Evolutionary conservation across 2,113 vertebrate genomes (phyloP).

Genomic region (Ciconia stormi): DNA sequence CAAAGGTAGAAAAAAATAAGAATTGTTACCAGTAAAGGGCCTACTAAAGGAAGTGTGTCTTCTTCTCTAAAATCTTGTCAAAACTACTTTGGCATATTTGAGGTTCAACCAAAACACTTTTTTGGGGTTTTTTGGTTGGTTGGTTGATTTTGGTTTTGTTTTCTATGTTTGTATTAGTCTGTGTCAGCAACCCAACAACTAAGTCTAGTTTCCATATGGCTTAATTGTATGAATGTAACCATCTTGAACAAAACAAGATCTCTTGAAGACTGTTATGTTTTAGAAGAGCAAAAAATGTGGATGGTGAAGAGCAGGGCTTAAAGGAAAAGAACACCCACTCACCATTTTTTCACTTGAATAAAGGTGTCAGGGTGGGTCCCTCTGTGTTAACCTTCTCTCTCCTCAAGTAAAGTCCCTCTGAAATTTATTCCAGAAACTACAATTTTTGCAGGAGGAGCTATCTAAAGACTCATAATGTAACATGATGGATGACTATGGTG

Average conservation of each 20-base stretch:
- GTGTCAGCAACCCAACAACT: not conserved
- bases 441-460: not conserved
- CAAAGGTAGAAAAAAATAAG: not conserved
- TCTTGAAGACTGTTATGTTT: not conserved
- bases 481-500: not conserved
- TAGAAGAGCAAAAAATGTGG: not conserved
- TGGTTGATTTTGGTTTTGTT: not conserved
- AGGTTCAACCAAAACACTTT: not conserved
- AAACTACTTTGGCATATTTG: not conserved
- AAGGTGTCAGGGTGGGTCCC: not conserved
- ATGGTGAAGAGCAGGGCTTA: not conserved
- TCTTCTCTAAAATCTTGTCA: not conserved
- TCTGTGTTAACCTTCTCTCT: not conserved
- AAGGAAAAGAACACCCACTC: not conserved
- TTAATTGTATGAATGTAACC: not conserved
- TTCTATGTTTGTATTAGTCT: not conserved
- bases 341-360: not conserved
- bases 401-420: not conserved
- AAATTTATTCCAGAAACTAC: not conserved
- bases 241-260: not conserved
- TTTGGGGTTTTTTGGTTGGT: fast-evolving
- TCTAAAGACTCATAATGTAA: not conserved
- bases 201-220: not conserved
- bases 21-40: not conserved
- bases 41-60: fast-evolving